Percentiles rank a stretch among this genome's conserved stretches.
These are phyloP conservation scores for Chitala chitala DNA, from an alignment of 2,113 vertebrate species.

Conservation along the genomic window DNA sequence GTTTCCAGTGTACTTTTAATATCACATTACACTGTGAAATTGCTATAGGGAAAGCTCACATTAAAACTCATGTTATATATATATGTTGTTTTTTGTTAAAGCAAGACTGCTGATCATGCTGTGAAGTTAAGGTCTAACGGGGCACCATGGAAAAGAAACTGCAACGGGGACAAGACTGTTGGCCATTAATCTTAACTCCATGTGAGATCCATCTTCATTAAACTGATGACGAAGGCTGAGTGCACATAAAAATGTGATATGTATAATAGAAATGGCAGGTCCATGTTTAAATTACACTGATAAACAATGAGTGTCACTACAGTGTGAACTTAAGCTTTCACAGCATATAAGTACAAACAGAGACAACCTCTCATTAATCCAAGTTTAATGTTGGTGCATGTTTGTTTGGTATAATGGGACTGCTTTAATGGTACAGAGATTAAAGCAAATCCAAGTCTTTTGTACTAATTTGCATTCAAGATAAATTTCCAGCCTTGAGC, in stretches of 20 bases:
- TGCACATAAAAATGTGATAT: not conserved
- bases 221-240: not conserved
- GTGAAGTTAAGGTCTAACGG: not conserved
- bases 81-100: too few species aligned
- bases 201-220: conserved; percentile 2
- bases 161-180: not conserved
- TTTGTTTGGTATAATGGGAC: conserved; percentile 41
- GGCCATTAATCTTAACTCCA: conserved; percentile 2
- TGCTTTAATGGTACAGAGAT: conserved; percentile 44
- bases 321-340: conserved; percentile 33
- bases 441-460: conserved; percentile 49
- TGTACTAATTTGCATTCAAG: conserved; percentile 49
- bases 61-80: too few species aligned
- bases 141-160: not conserved
- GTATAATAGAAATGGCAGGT: not conserved
- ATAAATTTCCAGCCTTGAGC: too few species aligned
- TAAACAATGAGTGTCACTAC: conserved; percentile 24
- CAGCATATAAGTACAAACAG: conserved; percentile 53
- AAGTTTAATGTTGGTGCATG: conserved; percentile 59
- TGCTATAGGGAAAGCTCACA: too few species aligned
- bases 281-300: not conserved
- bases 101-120: not conserved
- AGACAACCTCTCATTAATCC: conserved; percentile 53
- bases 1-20: too few species aligned
- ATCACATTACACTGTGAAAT: too few species aligned